These are phyloP conservation scores for Drosophila merina DNA, from an alignment of 2,888 invertebrate species.

Conservation along the genomic window DNA sequence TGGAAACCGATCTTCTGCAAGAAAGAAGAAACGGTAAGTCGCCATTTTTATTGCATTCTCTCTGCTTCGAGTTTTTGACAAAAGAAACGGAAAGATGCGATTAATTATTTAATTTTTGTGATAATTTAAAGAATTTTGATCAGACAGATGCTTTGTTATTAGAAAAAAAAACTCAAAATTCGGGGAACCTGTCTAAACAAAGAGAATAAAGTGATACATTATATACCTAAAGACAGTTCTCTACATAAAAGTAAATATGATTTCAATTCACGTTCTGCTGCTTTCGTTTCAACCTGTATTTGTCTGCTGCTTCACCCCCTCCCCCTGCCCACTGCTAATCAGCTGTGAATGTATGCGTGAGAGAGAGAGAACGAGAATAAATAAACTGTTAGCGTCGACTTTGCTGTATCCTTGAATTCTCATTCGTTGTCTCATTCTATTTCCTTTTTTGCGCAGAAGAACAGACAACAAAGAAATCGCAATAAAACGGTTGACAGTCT, in stretches of 20 bases:
- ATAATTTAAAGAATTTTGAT: too few relatives aligned
- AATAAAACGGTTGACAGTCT: slow-evolving; percentile 32
- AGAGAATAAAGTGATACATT: slow-evolving; percentile 21
- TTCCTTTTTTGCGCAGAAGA: slow-evolving; percentile 61
- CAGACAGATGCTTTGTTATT: slow-evolving; percentile 3
- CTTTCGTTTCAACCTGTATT: slow-evolving; percentile 50
- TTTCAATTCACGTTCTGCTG: slow-evolving; percentile 66
- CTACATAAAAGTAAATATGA: slow-evolving; percentile 52
- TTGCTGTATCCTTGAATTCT: slow-evolving; percentile 65
- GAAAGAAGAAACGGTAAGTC: slow-evolving; percentile 61
- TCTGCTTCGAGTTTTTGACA: slow-evolving; percentile 14
- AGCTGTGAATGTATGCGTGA: slow-evolving; percentile 52
- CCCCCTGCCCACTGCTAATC: slow-evolving; percentile 44
- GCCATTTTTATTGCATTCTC: slow-evolving; percentile 65
- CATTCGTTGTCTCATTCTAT: slow-evolving; percentile 43
- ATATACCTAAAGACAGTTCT: slow-evolving; percentile 5
- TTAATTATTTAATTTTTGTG: slow-evolving; percentile 37
- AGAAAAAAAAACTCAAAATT: slow-evolving; percentile 28
- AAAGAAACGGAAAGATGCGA: slow-evolving; percentile 20
- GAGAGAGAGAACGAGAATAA: slow-evolving; percentile 41
- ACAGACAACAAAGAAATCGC: slow-evolving; percentile 53
- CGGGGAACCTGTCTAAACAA: slow-evolving; percentile 33
- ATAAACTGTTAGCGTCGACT: slow-evolving; percentile 53
- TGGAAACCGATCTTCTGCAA: slow-evolving; percentile 38
- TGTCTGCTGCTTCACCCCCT: slow-evolving; percentile 38